phyloP scores from a whole-genome alignment of 2,797 vertebrate species.

The Cyprinella venusta region DNA sequence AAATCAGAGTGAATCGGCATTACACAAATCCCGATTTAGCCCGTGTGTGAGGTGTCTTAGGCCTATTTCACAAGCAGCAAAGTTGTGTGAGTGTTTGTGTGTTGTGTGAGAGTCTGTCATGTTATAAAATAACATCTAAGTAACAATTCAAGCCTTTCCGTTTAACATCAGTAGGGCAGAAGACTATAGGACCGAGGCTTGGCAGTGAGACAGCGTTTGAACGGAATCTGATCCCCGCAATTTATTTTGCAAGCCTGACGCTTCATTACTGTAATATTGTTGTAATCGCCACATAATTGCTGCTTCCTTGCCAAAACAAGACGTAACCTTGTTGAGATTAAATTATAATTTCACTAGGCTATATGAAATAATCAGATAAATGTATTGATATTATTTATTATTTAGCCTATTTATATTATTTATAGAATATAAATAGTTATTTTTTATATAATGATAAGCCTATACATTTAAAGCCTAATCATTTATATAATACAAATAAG shows the following conservation, averaged over 20 bases:
- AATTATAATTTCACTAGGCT: background rate
- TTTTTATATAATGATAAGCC: background rate
- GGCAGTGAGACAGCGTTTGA: background rate
- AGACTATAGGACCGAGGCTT: background rate
- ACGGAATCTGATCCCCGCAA: constrained; percentile 42
- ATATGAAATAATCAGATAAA: background rate
- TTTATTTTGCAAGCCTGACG: constrained; percentile 42
- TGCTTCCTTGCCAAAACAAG: constrained; percentile 12
- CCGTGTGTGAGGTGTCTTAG: constrained; percentile 38
- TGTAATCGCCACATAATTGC: constrained; percentile 28
- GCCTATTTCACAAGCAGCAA: constrained; percentile 9
- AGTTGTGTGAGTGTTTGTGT: constrained; percentile 5
- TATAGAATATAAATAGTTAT: background rate
- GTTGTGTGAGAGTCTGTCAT: background rate
- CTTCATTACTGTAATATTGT: constrained; percentile 51
- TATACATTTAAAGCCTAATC: background rate
- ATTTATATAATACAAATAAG: no score
- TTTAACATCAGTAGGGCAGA: constrained; percentile 15
- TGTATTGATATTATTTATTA: background rate
- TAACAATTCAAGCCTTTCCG: constrained; percentile 22
- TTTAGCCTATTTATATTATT: background rate
- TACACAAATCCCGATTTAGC: constrained; percentile 47
- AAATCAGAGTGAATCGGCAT: constrained; percentile 56
- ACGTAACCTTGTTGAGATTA: background rate
- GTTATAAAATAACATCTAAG: constrained; percentile 30